A percentile compares a stretch with the other conserved stretches of the same genome.
Evolutionary conservation across 1,140 invertebrate genomes (phyloP).

Genomic region (Dinoponera quadriceps): DNA sequence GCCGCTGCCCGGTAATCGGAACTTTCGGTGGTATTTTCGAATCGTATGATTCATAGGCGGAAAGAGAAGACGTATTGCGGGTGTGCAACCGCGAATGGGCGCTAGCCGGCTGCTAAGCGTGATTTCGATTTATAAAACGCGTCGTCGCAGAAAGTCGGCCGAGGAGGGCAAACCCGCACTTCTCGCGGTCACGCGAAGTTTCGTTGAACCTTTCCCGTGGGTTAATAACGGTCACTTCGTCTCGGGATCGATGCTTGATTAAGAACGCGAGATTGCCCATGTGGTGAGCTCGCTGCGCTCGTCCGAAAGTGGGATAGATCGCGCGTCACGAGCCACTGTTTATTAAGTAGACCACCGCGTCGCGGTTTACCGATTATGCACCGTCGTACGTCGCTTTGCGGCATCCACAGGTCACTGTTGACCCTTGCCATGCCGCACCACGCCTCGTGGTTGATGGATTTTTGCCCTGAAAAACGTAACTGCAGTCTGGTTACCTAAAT

Average conservation of each 20-base stretch:
- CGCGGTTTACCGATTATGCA: background rate
- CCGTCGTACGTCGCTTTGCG: background rate
- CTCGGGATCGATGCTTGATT: conserved; percentile 59
- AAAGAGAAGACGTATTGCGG: background rate
- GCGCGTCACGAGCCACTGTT: background rate
- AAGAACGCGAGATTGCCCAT: conserved; percentile 50
- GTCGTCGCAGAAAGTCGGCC: conserved; percentile 39
- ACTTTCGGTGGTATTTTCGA: conserved; percentile 67
- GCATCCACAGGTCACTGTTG: background rate
- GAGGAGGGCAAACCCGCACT: background rate
- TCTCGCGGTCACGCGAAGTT: conserved; percentile 55
- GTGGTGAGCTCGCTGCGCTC: conserved; percentile 33
- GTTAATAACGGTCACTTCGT: conserved; percentile 50
- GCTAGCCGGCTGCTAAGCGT: conserved; percentile 38
- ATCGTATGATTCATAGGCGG: conserved; percentile 62
- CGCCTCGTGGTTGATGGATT: background rate
- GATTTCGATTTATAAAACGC: conserved; percentile 57
- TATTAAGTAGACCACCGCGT: conserved; percentile 17
- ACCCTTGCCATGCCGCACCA: background rate
- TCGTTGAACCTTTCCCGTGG: conserved; percentile 44
- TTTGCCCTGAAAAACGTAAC: background rate
- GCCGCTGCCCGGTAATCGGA: conserved; percentile 20
- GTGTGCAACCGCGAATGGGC: conserved; percentile 18
- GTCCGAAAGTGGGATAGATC: conserved; percentile 2
- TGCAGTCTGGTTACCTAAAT: too few relatives aligned